Evolutionary conservation across 2,113 vertebrate genomes (phyloP), one percentile per base, ranked within the genome.

Genomic region (Lutjanus erythropterus): DNA sequence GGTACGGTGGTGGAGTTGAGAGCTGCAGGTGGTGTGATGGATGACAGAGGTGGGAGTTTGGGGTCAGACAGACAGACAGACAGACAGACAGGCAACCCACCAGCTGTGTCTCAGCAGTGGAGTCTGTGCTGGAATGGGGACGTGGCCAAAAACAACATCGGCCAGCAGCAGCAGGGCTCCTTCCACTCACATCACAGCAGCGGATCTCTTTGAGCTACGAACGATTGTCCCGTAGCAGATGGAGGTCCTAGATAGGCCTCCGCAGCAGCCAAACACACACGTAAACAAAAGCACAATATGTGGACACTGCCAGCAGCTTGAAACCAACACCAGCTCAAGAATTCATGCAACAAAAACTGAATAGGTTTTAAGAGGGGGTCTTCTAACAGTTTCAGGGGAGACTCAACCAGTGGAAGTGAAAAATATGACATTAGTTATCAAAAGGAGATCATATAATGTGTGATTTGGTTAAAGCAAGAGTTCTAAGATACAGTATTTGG

Each of bases 181-280:
- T 88, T 89, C 80, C 83, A 82, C 72, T 88, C 78, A 81, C 89
- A 92, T 93, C 86, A 88, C 66, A 86, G 85, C 64, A 60, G 67
- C 78, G 68, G 86, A 91, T 94, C 92, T 91, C 89, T 93, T 91
- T 91, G 90, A 91, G 89, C 81, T 66, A 75, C 39, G 47, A 47
- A 69, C 78, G 35, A 89, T 93, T 92, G 88, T 92, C 69, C 79
- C 2, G 2, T 23, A 42, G 71, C 90, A 90, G 92, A 89, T 90
- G 80, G 64, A 81, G 78, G 62, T 80, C 78, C 37, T 25, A 80
- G 91, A 92, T 91, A 91, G 70, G 46, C 25, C 55, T 55, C 56
- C 8, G 16, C 42, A 60, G 64, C 64, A 75, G 62, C 50, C 67
- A 88, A 10, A 71, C 66, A 65, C 66, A 65, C 62, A 39, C 75